Base-by-base conservation (phyloP, 1,140 invertebrate genomes). In the Belonocnema kinseyi region DNA sequence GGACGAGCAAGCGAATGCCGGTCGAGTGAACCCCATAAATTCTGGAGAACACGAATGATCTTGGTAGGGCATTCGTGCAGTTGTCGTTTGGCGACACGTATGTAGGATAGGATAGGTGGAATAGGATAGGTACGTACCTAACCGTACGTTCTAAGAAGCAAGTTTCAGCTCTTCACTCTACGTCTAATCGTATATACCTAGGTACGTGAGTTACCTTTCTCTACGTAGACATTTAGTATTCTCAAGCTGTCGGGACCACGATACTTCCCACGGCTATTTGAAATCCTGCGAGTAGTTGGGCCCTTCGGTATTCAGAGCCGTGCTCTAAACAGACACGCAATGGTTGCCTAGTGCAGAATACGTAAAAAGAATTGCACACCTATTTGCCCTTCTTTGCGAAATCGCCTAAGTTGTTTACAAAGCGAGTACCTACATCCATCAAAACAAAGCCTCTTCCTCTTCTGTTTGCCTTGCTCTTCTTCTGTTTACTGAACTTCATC, bases 231-330 rank as follows among this genome's bases (percentile, higher is more conserved):
- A 73, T 88, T 91, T 88, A 89, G 86, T 88, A 89, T 90, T 89
- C 86, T 61, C 85, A 71, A 79, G 85, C 82, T 81, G 83, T 85
- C 84, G 80, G 77, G 51, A 77, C 84, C 83, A 81, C 81, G 78
- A 84, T 87, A 88, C 88, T 91, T 91, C 90, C 90, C 90, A 91
- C 90, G 89, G 89, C 87, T 90, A 86, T 89, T 88, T 86, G 83
- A 82, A 90, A 89, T 90, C 88, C 87, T 82, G 76, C 80, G 75
- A 77, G 82, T 73, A 80, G 71, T 76, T 75, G 76, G 82, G 81
- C 86, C 80, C 79, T 85, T 86, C 74, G 83, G 84, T 85, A 87
- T 88, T 89, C 84, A 79, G 75, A 70, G 79, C 66, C 53, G 51
- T 78, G 77, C 79, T 72, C 73, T 76, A 46, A 72, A 74, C 80